Evolutionary conservation across 2,888 invertebrate species (phyloP).

Genomic region (Kuschelorhynchus macadamiae): DNA sequence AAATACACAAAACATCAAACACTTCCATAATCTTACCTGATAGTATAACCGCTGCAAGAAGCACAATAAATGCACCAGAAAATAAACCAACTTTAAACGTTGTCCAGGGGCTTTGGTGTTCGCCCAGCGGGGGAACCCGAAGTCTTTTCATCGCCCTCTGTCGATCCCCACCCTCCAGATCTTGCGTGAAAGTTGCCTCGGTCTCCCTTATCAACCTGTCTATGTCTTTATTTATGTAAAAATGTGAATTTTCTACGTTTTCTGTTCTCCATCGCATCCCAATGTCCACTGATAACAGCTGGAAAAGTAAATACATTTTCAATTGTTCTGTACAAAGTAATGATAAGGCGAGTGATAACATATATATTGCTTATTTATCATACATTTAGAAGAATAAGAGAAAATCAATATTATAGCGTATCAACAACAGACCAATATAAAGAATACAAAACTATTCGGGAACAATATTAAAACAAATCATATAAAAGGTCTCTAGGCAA

Average conservation of each 20-base stretch:
- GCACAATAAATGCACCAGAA: slow-evolving; percentile 93
- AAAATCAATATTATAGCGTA: too few species aligned
- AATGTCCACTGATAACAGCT: slow-evolving; percentile 82
- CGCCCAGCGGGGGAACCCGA: slow-evolving; percentile 96
- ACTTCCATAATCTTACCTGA: too few species aligned
- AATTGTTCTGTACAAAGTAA: too few species aligned
- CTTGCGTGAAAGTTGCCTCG: slow-evolving; percentile 88
- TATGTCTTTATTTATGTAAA: slow-evolving; percentile 97
- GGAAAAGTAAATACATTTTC: too few species aligned
- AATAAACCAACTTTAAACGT: slow-evolving; percentile 97
- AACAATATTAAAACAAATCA: too few species aligned
- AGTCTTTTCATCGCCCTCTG: slow-evolving; percentile 98
- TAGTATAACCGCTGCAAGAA: slow-evolving; percentile 88
- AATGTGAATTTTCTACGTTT: slow-evolving; percentile 93
- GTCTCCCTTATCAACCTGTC: slow-evolving; percentile 96
- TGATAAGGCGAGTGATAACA: too few species aligned
- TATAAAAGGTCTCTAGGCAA: too few species aligned
- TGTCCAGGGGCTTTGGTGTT: slow-evolving; percentile 96
- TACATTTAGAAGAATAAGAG: too few species aligned
- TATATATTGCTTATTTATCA: too few species aligned
- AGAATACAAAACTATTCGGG: too few species aligned
- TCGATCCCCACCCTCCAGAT: slow-evolving; percentile 92
- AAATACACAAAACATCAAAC: too few species aligned
- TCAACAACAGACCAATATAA: too few species aligned
- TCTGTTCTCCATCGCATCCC: slow-evolving; percentile 95